These are phyloP conservation scores for Chrosomus eos DNA, from an alignment of 2,797 vertebrate genomes.

Conservation along the genomic window DNA sequence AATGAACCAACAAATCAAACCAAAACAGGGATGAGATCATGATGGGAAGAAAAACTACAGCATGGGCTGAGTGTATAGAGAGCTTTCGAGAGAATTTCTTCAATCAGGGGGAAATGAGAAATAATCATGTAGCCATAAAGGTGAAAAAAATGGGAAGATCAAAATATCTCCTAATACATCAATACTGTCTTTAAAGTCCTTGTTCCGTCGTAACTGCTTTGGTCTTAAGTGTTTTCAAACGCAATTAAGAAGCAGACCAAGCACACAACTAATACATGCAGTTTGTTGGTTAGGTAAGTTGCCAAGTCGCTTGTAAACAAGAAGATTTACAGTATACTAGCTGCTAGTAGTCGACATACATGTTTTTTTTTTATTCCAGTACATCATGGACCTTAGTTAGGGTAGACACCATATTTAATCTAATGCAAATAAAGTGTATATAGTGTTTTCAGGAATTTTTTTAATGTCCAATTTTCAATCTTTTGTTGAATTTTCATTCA, in stretches of 20 bases:
- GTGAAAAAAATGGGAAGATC: slow-evolving; percentile 6
- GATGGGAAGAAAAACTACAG: slow-evolving; percentile 41
- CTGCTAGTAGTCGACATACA: neutral
- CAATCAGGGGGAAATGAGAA: neutral
- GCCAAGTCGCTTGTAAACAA: neutral
- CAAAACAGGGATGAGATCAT: slow-evolving; percentile 40
- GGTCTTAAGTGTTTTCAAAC: slow-evolving; percentile 8
- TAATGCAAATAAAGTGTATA: neutral
- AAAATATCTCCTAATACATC: neutral
- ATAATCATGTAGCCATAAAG: slow-evolving; percentile 23
- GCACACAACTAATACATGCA: neutral
- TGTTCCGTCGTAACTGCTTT: neutral
- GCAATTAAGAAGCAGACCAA: slow-evolving; percentile 9
- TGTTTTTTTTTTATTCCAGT: too few species aligned
- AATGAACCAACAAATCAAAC: slow-evolving; percentile 41
- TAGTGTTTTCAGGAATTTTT: neutral
- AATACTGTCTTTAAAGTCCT: neutral
- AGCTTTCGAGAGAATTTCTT: neutral
- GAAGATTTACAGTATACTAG: neutral
- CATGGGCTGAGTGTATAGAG: neutral
- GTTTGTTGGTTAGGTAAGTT: neutral
- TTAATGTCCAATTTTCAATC: neutral
- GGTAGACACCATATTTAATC: neutral
- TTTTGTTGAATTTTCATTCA: neutral
- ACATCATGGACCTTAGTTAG: neutral